These are phyloP conservation scores for Sycobia sp. DNA, from an alignment of 1,140 invertebrate genomes.

Conservation along the genomic window DNA sequence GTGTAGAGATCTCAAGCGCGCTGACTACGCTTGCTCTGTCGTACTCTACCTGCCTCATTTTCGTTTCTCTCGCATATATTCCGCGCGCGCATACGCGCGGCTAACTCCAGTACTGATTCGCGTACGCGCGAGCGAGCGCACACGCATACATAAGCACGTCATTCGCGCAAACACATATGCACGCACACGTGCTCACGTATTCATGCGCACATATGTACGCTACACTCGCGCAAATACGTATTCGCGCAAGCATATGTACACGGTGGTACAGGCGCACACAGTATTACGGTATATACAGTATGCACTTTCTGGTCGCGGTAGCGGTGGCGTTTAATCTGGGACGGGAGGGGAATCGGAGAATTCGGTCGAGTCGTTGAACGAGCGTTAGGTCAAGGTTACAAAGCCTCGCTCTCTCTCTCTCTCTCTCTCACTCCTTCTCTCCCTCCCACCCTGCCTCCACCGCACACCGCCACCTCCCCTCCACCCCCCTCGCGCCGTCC, in stretches of 20 bases:
- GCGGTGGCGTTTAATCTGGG: constrained; percentile 16
- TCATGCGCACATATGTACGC: not conserved
- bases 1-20: too few relatives aligned
- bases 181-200: not conserved
- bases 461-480: too few relatives aligned
- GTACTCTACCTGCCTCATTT: too few relatives aligned
- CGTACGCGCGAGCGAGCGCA: not conserved
- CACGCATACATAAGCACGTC: not conserved
- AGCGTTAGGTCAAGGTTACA: constrained; percentile 46
- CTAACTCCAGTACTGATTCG: too few relatives aligned
- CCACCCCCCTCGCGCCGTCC: not conserved
- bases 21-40: too few relatives aligned
- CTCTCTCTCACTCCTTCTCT: constrained; percentile 13
- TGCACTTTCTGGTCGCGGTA: too few relatives aligned
- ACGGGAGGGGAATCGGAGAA: constrained; percentile 37
- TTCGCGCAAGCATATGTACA: too few relatives aligned
- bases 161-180: not conserved
- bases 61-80: too few relatives aligned
- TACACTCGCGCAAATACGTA: too few relatives aligned
- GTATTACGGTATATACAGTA: too few relatives aligned
- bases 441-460: constrained; percentile 7
- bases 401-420: constrained; percentile 23
- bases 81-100: too few relatives aligned
- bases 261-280: constrained; percentile 47
- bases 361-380: constrained; percentile 47